Conservation (phyloP, 2,888 invertebrate species). For the Periphyllus acericola region DNA sequence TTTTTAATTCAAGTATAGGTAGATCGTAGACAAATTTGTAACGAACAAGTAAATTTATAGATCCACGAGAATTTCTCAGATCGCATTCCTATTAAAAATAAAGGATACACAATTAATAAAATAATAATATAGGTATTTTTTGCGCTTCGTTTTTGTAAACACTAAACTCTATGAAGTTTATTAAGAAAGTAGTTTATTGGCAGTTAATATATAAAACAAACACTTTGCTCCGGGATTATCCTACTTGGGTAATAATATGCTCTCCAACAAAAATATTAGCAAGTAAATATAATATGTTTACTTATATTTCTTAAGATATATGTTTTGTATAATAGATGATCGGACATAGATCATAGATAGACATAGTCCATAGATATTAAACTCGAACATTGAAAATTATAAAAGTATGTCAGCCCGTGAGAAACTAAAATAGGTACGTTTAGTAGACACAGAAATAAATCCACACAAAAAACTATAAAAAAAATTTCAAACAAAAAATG, state of each 20-base stretch:
- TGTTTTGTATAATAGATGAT: background rate
- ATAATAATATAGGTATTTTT: too few relatives aligned
- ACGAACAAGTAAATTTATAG: background rate
- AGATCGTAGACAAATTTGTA: too few relatives aligned
- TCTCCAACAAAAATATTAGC: too few relatives aligned
- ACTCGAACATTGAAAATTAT: background rate
- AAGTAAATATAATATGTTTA: background rate
- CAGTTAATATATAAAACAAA: background rate
- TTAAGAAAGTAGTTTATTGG: too few relatives aligned
- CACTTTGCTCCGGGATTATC: background rate
- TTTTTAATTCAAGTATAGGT: too few relatives aligned
- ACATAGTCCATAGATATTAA: too few relatives aligned
- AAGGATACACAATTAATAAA: background rate
- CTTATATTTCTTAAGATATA: background rate
- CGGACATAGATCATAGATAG: too few relatives aligned
- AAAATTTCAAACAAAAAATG: background rate
- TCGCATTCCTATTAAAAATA: background rate
- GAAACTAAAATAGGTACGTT: background rate
- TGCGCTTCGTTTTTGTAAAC: too few relatives aligned
- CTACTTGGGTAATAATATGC: too few relatives aligned
- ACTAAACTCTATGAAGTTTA: too few relatives aligned
- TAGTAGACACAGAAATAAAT: background rate
- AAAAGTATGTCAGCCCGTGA: slow-evolving; percentile 1
- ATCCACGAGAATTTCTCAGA: background rate
- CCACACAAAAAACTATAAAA: background rate